Percentiles rank a stretch among this genome's conserved stretches.
Conservation (phyloP, 1,140 invertebrate genomes). For the Aphis craccivora region DNA sequence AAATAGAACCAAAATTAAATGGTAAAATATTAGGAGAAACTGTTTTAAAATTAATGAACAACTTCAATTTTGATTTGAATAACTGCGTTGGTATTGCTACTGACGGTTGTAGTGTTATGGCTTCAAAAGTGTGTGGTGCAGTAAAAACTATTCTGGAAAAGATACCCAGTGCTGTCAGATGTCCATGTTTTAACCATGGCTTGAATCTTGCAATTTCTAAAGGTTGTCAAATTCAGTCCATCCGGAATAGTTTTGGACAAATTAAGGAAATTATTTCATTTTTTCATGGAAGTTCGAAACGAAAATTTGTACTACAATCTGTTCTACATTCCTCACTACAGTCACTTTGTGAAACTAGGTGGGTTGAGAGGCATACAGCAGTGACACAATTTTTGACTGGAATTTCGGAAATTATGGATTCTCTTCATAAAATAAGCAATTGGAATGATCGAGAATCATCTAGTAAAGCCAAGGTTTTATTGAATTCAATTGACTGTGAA, state of each 20-base stretch:
- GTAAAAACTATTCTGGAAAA: too few relatives aligned
- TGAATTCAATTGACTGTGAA: slow-evolving; percentile 20
- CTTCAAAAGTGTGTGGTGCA: too few relatives aligned
- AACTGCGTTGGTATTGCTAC: neutral
- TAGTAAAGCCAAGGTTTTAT: slow-evolving; percentile 29
- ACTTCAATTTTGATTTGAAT: too few relatives aligned
- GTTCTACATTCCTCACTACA: neutral
- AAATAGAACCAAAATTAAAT: too few relatives aligned
- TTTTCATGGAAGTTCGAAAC: neutral
- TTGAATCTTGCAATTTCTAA: too few relatives aligned
- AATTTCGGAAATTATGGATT: slow-evolving; percentile 18
- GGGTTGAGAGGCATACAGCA: slow-evolving; percentile 9
- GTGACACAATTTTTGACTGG: slow-evolving; percentile 15
- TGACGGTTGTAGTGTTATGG: too few relatives aligned
- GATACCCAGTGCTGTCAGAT: too few relatives aligned
- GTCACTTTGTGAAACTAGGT: neutral
- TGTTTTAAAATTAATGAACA: too few relatives aligned
- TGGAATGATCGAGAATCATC: slow-evolving; percentile 26
- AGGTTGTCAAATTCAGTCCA: slow-evolving; percentile 22
- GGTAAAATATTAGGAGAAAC: too few relatives aligned
- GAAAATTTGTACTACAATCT: neutral
- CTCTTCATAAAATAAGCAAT: slow-evolving; percentile 5
- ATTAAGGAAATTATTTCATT: slow-evolving; percentile 25
- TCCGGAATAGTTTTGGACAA: slow-evolving; percentile 27
- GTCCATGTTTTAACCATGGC: too few relatives aligned